A percentile compares a stretch with the other conserved stretches of the same genome.
phyloP scores from a whole-genome alignment of 2,113 vertebrate species.

The Struthidea cinerea region DNA sequence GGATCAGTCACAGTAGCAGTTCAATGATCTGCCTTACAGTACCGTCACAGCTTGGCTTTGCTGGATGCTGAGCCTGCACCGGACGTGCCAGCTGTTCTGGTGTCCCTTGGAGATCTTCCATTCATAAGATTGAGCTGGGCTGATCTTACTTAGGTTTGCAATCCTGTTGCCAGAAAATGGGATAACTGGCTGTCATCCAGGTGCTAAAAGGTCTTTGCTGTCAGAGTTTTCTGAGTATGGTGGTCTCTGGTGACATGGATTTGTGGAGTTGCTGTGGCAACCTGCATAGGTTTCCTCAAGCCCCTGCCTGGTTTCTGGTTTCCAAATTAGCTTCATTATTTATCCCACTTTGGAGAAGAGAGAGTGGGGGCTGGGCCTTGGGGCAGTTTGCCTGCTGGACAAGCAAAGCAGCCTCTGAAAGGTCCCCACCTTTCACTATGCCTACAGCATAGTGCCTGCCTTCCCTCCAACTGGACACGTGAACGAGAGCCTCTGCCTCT shows the following conservation, averaged over 20 bases:
- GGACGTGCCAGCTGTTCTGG: neutral
- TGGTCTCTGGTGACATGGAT: neutral
- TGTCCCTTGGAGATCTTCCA: neutral
- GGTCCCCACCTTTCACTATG: too few species aligned
- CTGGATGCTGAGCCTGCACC: neutral
- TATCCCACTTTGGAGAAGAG: neutral
- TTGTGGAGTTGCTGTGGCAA: constrained; percentile 17
- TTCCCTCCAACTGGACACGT: neutral
- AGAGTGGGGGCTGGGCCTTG: neutral
- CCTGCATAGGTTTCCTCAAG: neutral
- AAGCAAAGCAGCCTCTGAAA: neutral
- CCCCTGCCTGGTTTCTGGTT: neutral
- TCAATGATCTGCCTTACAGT: neutral
- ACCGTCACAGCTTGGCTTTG: neutral
- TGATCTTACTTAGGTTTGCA: neutral
- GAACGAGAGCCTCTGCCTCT: rapidly evolving
- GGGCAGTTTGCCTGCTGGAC: neutral
- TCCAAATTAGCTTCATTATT: neutral
- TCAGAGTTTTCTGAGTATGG: neutral
- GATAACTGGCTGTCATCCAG: neutral
- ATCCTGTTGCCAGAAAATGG: neutral
- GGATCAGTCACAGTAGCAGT: neutral
- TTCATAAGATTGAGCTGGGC: neutral
- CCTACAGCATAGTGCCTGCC: neutral
- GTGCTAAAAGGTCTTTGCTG: neutral